Evolutionary conservation across 1,140 invertebrate genomes (phyloP).

Genomic region (Sesamia nonagrioides): DNA sequence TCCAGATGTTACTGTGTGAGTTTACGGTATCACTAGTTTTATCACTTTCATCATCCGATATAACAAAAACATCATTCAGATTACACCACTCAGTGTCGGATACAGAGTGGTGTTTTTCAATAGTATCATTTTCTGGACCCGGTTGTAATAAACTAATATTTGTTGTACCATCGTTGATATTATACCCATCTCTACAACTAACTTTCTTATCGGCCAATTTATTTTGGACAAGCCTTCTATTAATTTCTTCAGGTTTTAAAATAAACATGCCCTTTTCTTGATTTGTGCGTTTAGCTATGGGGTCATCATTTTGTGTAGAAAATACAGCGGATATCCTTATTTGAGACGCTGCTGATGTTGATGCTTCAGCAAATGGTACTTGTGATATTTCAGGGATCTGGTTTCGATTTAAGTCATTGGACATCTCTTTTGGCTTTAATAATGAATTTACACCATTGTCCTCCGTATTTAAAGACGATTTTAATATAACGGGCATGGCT

Average conservation of each 20-base stretch:
- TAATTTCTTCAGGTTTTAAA: constrained; percentile 84
- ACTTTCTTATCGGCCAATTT: constrained; percentile 4
- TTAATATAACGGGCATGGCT: not conserved
- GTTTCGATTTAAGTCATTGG: constrained; percentile 36
- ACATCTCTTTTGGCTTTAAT: constrained; percentile 19
- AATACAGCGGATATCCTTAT: constrained; percentile 60
- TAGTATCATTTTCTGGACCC: not conserved
- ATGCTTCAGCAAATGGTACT: constrained; percentile 59
- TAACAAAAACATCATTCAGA: constrained; percentile 57
- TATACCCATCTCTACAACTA: not conserved
- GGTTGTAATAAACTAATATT: not conserved
- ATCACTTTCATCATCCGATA: constrained; percentile 74
- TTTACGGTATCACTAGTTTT: constrained; percentile 11
- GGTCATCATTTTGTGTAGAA: constrained; percentile 51
- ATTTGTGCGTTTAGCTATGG: not conserved
- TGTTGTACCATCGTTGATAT: not conserved
- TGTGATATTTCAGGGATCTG: not conserved
- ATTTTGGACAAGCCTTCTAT: constrained; percentile 63
- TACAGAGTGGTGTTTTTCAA: not conserved
- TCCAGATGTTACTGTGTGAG: constrained; percentile 24
- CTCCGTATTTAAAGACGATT: constrained; percentile 6
- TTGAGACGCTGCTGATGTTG: constrained; percentile 58
- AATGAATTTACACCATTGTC: not conserved
- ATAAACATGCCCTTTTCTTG: constrained; percentile 71
- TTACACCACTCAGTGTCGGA: not conserved